A percentile compares a stretch with the other conserved stretches of the same genome.
phyloP scores from a whole-genome alignment of 2,888 invertebrate genomes.

The Synanthedon andrenaeformis region DNA sequence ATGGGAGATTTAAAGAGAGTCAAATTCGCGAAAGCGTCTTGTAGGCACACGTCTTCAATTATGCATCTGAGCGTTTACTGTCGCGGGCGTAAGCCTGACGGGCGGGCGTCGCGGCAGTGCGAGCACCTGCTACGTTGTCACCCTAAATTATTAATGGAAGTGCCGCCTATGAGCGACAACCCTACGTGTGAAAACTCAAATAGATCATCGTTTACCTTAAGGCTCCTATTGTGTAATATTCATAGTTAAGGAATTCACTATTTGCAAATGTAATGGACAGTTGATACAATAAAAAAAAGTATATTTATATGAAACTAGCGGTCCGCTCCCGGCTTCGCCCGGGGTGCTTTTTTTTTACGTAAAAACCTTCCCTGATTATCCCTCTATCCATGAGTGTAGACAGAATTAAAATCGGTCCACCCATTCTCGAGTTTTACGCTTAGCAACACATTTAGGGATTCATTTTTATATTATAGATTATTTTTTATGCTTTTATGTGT shows the following conservation, averaged over 20 bases:
- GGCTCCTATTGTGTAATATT: neutral
- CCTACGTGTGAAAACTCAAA: constrained; percentile 4
- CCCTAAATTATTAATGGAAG: constrained; percentile 56
- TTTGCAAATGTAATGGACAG: too few relatives aligned
- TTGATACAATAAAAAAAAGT: too few relatives aligned
- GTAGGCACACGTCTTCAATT: constrained; percentile 55
- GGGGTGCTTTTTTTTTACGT: too few relatives aligned
- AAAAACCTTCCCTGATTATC: too few relatives aligned
- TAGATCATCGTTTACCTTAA: constrained; percentile 1
- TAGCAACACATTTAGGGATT: too few relatives aligned
- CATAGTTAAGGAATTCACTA: neutral
- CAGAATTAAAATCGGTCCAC: too few relatives aligned
- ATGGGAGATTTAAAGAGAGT: constrained; percentile 28
- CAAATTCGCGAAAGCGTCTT: constrained; percentile 24
- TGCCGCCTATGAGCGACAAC: constrained; percentile 3
- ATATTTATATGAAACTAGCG: too few relatives aligned
- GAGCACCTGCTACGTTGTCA: constrained; percentile 60
- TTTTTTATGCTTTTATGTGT: too few relatives aligned
- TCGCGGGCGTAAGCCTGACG: constrained; percentile 19
- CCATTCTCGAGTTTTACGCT: too few relatives aligned
- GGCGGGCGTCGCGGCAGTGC: constrained; percentile 19
- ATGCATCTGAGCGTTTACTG: constrained; percentile 62
- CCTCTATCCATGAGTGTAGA: too few relatives aligned
- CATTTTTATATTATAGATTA: too few relatives aligned
- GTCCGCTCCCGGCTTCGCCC: too few relatives aligned